Percentiles rank a stretch among this genome's conserved stretches.
Evolutionary conservation across 2,888 invertebrate genomes (phyloP).

Genomic region (Eucera pruinosa): DNA sequence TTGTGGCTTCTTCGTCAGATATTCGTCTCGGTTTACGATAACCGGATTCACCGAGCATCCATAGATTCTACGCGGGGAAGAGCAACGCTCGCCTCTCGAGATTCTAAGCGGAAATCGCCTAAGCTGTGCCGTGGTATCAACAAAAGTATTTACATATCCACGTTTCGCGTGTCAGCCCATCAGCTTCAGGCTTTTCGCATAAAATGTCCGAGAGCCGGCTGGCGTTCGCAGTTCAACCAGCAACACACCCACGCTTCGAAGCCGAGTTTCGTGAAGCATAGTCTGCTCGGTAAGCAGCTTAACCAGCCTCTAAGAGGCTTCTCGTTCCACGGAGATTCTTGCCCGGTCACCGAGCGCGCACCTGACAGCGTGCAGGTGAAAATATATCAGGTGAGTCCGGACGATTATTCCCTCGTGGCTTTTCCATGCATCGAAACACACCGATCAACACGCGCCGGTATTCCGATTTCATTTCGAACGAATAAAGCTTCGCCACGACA

Average conservation of each 20-base stretch:
- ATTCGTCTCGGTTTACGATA: background rate
- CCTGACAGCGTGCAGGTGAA: constrained; percentile 39
- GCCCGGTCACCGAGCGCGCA: constrained; percentile 22
- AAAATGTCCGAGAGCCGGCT: constrained; percentile 11
- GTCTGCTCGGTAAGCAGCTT: constrained; percentile 69
- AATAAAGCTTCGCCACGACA: constrained; percentile 37
- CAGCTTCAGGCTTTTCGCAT: constrained; percentile 21
- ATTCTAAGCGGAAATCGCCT: background rate
- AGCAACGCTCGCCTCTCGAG: background rate
- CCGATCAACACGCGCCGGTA: constrained; percentile 19
- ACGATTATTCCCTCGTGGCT: background rate
- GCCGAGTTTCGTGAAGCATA: constrained; percentile 49
- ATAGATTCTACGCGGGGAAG: background rate
- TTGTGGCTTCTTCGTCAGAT: too few species aligned
- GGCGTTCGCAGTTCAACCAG: background rate
- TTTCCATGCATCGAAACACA: constrained; percentile 6
- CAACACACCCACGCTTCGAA: constrained; percentile 16
- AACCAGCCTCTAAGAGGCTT: constrained; percentile 65
- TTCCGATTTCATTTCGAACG: constrained; percentile 57
- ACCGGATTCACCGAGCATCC: background rate
- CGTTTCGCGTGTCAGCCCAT: constrained; percentile 43
- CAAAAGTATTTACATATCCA: constrained; percentile 39
- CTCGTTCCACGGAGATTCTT: constrained; percentile 52
- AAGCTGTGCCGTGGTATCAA: background rate
- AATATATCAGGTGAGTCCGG: background rate